phyloP scores from a whole-genome alignment of 2,113 vertebrate genomes.

The Centropristis striata region DNA sequence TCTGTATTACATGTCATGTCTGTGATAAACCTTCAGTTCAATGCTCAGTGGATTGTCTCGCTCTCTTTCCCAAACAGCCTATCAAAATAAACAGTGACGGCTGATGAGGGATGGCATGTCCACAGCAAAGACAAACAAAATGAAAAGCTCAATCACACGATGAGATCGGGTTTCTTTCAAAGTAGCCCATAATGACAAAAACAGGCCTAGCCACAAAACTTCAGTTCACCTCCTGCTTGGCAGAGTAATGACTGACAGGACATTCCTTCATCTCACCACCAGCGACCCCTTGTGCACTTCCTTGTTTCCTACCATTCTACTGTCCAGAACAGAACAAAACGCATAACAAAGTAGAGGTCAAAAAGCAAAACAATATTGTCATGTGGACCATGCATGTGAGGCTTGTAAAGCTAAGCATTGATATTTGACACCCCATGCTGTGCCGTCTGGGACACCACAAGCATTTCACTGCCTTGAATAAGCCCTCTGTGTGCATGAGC shows the following conservation, averaged over 20 bases:
- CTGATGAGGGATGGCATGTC: slow-evolving; percentile 76
- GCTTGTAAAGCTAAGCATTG: slow-evolving; percentile 37
- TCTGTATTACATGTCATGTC: background rate
- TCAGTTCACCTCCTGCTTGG: slow-evolving; percentile 65
- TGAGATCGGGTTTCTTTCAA: slow-evolving; percentile 71
- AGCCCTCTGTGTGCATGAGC: background rate
- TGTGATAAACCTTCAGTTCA: slow-evolving; percentile 46
- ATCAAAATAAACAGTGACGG: slow-evolving; percentile 78
- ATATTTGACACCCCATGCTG: slow-evolving; percentile 23
- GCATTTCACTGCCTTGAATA: background rate
- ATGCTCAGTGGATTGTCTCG: slow-evolving; percentile 47
- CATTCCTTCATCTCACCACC: slow-evolving; percentile 68
- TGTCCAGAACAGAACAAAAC: slow-evolving; percentile 1
- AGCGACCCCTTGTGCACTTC: slow-evolving; percentile 20
- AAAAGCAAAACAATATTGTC: slow-evolving; percentile 40
- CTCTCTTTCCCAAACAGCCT: slow-evolving; percentile 62
- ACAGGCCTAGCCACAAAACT: slow-evolving; percentile 73
- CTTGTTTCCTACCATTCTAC: background rate
- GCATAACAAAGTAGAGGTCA: slow-evolving; percentile 15
- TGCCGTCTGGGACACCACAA: slow-evolving; percentile 42
- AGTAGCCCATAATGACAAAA: slow-evolving; percentile 78
- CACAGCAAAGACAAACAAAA: slow-evolving; percentile 77
- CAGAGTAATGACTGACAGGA: slow-evolving; percentile 76
- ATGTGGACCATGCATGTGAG: background rate
- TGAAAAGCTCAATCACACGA: slow-evolving; percentile 77